Percentiles rank a stretch among this genome's conserved stretches.
phyloP scores from a whole-genome alignment of 2,113 vertebrate genomes.

The Aplodontia rufa region DNA sequence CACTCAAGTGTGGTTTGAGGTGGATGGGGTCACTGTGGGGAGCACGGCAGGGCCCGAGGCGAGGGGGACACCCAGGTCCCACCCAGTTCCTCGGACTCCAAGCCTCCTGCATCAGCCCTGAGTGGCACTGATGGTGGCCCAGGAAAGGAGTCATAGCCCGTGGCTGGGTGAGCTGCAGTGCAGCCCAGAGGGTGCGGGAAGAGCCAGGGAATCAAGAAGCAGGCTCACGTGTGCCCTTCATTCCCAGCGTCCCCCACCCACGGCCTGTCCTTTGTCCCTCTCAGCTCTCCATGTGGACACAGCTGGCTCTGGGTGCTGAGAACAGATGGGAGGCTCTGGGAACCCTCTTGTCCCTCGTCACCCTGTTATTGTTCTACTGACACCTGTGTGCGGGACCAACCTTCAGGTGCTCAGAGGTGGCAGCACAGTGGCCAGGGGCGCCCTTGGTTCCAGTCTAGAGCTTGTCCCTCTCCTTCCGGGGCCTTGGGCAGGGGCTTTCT shows the following conservation, averaged over 20 bases:
- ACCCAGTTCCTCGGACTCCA: background rate
- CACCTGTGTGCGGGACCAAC: background rate
- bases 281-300: fast-evolving
- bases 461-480: background rate
- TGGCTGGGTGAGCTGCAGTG: background rate
- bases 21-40: too few species aligned
- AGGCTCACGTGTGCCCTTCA: too few species aligned
- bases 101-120: too few species aligned
- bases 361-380: background rate
- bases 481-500: background rate
- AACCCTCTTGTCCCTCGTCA: background rate
- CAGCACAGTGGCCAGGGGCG: background rate
- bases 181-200: background rate
- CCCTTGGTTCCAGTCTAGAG: background rate
- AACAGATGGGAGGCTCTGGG: too few species aligned
- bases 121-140: background rate
- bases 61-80: background rate
- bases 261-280: fast-evolving
- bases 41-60: background rate
- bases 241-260: too few species aligned
- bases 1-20: background rate
- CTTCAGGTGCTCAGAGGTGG: background rate
- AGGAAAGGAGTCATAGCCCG: too few species aligned
- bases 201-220: background rate
- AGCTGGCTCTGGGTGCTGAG: background rate